Conservation (phyloP, 1,140 invertebrate genomes). For the Drosophila prosaltans region DNA sequence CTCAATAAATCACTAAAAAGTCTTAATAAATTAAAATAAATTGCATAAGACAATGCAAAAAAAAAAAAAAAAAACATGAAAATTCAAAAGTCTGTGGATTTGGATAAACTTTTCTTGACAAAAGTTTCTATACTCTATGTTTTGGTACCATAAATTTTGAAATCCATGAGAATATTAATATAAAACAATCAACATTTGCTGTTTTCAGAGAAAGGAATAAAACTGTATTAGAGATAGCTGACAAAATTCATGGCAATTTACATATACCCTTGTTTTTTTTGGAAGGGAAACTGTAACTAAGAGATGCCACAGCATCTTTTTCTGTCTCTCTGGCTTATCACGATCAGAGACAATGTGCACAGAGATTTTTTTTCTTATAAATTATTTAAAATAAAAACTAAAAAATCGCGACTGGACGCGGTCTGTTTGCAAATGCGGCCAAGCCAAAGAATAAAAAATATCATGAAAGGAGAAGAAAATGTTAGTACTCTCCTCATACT, state of each 20-base stretch:
- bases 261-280: background rate
- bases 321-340: conserved; percentile 54
- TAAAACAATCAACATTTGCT: no score
- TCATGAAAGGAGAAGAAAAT: conserved; percentile 57
- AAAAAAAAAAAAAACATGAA: conserved; percentile 4
- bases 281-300: background rate
- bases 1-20: conserved; percentile 58
- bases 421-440: conserved; percentile 78
- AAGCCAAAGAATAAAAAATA: conserved; percentile 63
- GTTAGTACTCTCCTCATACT: background rate
- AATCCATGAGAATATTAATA: no score
- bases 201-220: no score
- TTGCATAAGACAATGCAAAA: conserved; percentile 66
- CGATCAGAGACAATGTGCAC: conserved; percentile 69
- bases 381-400: conserved; percentile 75
- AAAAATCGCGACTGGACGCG: conserved; percentile 60
- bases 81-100: background rate
- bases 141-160: no score
- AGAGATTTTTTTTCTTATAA: conserved; percentile 72
- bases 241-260: no score
- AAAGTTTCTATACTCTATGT: conserved; percentile 2
- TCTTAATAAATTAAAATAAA: conserved; percentile 72
- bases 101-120: background rate
- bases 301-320: conserved; percentile 10
- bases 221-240: no score